Evolutionary conservation across 2,113 vertebrate species (phyloP), one percentile per base, ranked within the genome.

Genomic region (Dasyornis broadbenti): DNA sequence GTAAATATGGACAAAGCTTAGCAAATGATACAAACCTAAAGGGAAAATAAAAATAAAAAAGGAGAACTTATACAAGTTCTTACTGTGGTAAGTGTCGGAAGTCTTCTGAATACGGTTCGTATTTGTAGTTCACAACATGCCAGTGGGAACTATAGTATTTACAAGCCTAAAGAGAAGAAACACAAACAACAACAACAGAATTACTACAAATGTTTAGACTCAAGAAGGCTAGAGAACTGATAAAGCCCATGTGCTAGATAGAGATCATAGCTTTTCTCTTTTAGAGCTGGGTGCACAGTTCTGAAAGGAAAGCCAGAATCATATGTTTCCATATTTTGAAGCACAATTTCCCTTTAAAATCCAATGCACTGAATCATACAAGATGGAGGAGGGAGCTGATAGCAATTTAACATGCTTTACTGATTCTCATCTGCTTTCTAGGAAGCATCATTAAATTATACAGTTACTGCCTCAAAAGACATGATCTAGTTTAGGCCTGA

Each of bases 141-240:
- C 98, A 98, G 54, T 99, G 98, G 86, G 99, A 99, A 97, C 98
- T 99, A 97, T 99, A 99, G 98, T 99, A 99, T 97, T 98, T 98
- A 97, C 99, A 99, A 97, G 99, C 99, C 99, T 99, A 87, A 59
- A 97, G 73, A 90, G 82, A 87, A 96, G 83, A 79, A 94, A 81
- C 80, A 76, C 52, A 79, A 90, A 90, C 20, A 94, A 68, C 68
- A 64, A 77, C 40, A 86, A 61, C 0, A 45, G 44, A 95, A 89
- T 92, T 92, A 93, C 39, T 47, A 45, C 53, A 56, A 42, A 42
- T 44, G 7, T 35, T 71, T 10, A 50, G 37, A 60, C n/a, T 69
- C 26, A 71, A 44, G 37, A 66, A 75, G 39, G 26, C 28, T 53
- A 49, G 27, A 92, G 31, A 54, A 64, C 31, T 35, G 22, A 50